phyloP scores from a whole-genome alignment of 2,888 invertebrate species.

The Pedicia rivosa region DNA sequence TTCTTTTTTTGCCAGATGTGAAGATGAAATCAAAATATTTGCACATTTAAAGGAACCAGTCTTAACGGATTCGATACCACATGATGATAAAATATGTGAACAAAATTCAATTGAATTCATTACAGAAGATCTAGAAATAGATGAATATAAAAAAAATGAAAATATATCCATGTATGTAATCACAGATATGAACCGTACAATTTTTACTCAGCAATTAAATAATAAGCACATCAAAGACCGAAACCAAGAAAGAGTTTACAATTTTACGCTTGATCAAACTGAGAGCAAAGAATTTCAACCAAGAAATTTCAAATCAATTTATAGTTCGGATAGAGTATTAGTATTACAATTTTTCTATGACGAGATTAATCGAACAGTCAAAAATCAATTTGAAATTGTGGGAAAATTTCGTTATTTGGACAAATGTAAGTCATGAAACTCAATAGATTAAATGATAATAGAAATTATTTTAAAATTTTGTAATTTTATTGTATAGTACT shows the following conservation, averaged over 20 bases:
- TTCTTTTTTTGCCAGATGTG: conserved; percentile 20
- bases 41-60: conserved; percentile 28
- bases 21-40: conserved; percentile 29
- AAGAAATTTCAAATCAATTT: conserved; percentile 10
- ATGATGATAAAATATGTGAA: conserved; percentile 25
- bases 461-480: too few species aligned
- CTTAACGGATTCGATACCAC: conserved; percentile 24
- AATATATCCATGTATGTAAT: too few species aligned
- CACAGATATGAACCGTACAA: too few species aligned
- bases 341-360: conserved; percentile 5
- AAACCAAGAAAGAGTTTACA: too few species aligned
- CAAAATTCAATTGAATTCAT: conserved; percentile 13
- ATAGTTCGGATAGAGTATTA: conserved; percentile 11
- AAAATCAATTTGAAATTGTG: conserved; percentile 13
- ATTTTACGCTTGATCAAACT: too few species aligned
- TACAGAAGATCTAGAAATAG: neutral
- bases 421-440: conserved; percentile 21
- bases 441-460: too few species aligned
- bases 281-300: too few species aligned
- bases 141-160: too few species aligned
- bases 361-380: neutral
- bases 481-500: too few species aligned
- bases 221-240: too few species aligned
- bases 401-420: conserved; percentile 25
- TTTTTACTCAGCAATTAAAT: too few species aligned